A percentile compares a stretch with the other conserved stretches of the same genome.
phyloP scores from a whole-genome alignment of 2,797 vertebrate species.

The Sebastes variabilis region DNA sequence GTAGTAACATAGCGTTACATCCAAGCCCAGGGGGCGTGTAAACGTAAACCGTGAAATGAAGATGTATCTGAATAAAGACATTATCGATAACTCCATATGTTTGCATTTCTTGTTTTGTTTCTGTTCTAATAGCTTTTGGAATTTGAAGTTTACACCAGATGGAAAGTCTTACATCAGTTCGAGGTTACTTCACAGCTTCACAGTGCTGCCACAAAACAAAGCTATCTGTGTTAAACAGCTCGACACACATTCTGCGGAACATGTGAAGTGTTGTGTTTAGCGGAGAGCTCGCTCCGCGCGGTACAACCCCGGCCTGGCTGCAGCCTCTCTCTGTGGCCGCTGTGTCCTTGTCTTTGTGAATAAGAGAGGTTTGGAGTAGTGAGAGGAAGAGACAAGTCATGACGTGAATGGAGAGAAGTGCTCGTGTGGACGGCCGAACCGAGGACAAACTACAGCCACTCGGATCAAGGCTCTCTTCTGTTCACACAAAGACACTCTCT shows the following conservation, averaged over 20 bases:
- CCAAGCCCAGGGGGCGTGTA: neutral
- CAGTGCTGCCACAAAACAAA: slow-evolving; percentile 16
- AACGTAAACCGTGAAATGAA: too few relatives aligned
- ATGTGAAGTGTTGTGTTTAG: neutral
- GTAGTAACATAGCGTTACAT: too few relatives aligned
- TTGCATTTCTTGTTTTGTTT: neutral
- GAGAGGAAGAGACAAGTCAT: slow-evolving; percentile 32
- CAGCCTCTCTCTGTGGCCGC: neutral
- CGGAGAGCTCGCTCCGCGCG: neutral
- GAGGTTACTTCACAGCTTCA: neutral
- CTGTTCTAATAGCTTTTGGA: neutral
- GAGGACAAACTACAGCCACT: slow-evolving; percentile 16
- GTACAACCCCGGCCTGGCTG: neutral
- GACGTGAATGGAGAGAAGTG: slow-evolving; percentile 36
- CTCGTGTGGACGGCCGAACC: neutral
- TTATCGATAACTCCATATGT: neutral
- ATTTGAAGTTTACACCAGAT: neutral
- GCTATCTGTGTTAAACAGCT: neutral
- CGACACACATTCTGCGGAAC: neutral
- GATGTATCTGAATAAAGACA: neutral
- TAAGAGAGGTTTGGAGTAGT: slow-evolving; percentile 2
- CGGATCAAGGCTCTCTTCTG: neutral
- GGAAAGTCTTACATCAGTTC: neutral
- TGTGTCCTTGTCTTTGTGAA: slow-evolving; percentile 34
- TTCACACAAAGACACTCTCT: neutral